Evolutionary conservation across 2,797 vertebrate genomes (phyloP).

Genomic region (Arnoldichthys spilopterus): DNA sequence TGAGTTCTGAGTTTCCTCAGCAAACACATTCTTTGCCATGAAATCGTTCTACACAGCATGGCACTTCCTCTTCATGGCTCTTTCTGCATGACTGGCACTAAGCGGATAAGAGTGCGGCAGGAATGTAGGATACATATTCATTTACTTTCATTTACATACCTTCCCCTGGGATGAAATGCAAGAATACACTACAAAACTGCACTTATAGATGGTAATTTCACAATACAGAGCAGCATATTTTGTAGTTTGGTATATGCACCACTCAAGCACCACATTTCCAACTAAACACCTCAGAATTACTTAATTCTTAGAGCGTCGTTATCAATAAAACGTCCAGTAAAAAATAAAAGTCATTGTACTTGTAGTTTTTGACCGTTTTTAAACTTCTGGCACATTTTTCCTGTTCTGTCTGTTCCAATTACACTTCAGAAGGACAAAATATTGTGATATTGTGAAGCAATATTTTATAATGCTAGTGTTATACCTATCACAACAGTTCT

Average conservation of each 20-base stretch:
- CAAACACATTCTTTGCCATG: not conserved
- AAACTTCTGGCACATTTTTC: too few species aligned
- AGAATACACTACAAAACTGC: not conserved
- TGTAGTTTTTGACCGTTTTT: too few species aligned
- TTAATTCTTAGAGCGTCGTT: too few species aligned
- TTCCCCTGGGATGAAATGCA: conserved; percentile 58
- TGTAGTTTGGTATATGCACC: not conserved
- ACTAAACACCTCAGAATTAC: not conserved
- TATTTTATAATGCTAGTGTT: too few species aligned
- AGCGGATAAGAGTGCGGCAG: conserved; percentile 65
- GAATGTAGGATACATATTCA: conserved; percentile 65
- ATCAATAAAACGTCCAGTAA: too few species aligned
- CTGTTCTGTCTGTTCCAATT: too few species aligned
- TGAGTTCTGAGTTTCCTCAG: conserved; percentile 11
- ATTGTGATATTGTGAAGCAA: too few species aligned
- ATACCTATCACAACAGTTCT: too few species aligned
- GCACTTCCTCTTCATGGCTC: conserved; percentile 67
- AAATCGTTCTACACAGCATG: conserved; percentile 58
- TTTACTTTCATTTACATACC: conserved; percentile 55
- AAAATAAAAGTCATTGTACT: too few species aligned
- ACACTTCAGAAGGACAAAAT: too few species aligned
- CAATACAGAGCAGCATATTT: not conserved
- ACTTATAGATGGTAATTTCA: not conserved
- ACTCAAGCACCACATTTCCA: not conserved
- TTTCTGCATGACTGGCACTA: conserved; percentile 71